Percentiles rank a stretch among this genome's conserved stretches.
Conservation (phyloP, 2,113 vertebrate species). For the human (Homo sapiens) region GRCh38 chr17:9074501-9075000, state of each 20-base stretch:
- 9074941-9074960: neutral
- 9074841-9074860: neutral
- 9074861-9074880: neutral
- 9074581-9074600: neutral
- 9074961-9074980: neutral
- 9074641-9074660: neutral
- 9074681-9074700: neutral
- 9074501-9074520: slow-evolving; percentile 64
- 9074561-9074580: neutral
- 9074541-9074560: slow-evolving; percentile 59
- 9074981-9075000: neutral
- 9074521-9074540: slow-evolving; percentile 35
- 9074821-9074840: neutral
- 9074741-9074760: slow-evolving; percentile 55
- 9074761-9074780: neutral
- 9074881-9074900: neutral
- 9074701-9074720: slow-evolving; percentile 53
- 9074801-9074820: neutral
- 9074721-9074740: neutral
- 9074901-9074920: neutral
- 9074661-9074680: neutral
- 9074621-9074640: slow-evolving; percentile 48
- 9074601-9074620: neutral
- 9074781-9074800: neutral
- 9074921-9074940: neutral